A percentile compares a stretch with the other conserved stretches of the same genome.
These are phyloP conservation scores for Gerris lacustris DNA, from an alignment of 2,888 invertebrate species.

Conservation along the genomic window DNA sequence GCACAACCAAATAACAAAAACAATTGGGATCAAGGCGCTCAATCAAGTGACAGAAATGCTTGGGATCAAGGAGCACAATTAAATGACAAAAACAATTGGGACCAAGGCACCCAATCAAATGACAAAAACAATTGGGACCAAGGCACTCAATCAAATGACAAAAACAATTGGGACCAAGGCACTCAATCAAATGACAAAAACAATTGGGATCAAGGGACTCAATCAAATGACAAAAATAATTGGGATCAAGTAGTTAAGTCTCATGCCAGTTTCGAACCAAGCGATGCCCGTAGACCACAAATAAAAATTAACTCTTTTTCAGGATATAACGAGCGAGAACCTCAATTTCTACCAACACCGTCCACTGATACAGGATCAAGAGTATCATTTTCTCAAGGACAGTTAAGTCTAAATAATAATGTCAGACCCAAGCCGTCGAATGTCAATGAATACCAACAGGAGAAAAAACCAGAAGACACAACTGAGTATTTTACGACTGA, in stretches of 20 bases:
- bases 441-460: not conserved
- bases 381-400: slow-evolving; percentile 15
- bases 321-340: slow-evolving; percentile 18
- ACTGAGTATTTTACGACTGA: not conserved
- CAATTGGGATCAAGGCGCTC: no score
- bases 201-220: no score
- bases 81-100: no score
- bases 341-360: slow-evolving; percentile 27
- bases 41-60: no score
- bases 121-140: no score
- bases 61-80: no score
- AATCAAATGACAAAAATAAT: not conserved
- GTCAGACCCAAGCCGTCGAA: not conserved
- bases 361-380: slow-evolving; percentile 22
- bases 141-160: no score
- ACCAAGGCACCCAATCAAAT: no score
- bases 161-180: slow-evolving; percentile 1
- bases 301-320: slow-evolving; percentile 22
- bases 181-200: no score
- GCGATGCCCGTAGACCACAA: slow-evolving; percentile 16
- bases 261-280: not conserved
- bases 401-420: slow-evolving; percentile 8
- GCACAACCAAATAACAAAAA: no score
- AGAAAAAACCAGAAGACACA: not conserved
- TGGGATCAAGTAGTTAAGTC: slow-evolving; percentile 12